These are phyloP conservation scores for Saguinus imperator DNA, from an alignment of 2,113 vertebrate genomes.

Conservation along the genomic window DNA sequence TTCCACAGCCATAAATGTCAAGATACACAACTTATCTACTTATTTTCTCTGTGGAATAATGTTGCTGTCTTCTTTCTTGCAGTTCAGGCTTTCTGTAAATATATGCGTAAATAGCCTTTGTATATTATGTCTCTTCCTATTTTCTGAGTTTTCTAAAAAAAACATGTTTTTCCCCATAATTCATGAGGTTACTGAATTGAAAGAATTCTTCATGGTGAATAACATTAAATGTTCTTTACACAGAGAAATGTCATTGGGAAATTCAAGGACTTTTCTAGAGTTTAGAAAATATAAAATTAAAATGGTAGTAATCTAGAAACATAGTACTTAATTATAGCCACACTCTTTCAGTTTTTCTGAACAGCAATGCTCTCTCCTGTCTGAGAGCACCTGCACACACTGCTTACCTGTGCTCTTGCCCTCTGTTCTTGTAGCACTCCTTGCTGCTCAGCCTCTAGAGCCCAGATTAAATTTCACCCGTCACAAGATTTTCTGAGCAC, in stretches of 20 bases:
- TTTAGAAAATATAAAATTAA: neutral
- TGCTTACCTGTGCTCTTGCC: neutral
- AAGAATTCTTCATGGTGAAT: neutral
- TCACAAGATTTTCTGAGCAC: neutral
- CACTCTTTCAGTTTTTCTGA: neutral
- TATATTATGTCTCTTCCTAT: neutral
- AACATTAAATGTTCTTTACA: neutral
- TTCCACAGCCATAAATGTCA: neutral
- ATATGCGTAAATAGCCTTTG: neutral
- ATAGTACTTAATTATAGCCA: neutral
- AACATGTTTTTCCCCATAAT: neutral
- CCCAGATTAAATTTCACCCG: neutral
- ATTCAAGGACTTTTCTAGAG: neutral
- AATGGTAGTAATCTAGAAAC: neutral
- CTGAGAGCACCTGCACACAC: too few relatives aligned
- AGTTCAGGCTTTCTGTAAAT: conserved; percentile 27
- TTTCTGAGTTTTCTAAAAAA: conserved; percentile 11
- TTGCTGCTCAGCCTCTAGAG: neutral
- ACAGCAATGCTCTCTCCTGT: neutral
- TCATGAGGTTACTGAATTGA: neutral
- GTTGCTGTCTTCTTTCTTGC: conserved; percentile 26
- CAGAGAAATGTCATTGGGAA: neutral
- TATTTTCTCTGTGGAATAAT: conserved; percentile 22
- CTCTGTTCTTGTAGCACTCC: neutral
- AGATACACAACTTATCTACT: neutral